Evolutionary conservation across 2,888 invertebrate species (phyloP).

Genomic region (Philonicus albiceps): DNA sequence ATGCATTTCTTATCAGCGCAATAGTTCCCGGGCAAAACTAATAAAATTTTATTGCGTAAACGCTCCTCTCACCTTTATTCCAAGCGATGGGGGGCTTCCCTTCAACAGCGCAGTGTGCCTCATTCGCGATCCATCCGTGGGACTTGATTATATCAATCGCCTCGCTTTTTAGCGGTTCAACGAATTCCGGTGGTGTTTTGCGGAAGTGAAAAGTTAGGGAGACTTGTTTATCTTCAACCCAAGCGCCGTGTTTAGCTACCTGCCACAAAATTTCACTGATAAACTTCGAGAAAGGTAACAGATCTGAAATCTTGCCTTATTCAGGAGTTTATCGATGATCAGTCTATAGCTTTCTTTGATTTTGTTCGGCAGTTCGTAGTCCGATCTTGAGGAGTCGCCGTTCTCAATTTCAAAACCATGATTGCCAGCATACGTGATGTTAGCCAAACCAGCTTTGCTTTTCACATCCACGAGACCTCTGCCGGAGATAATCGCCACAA

Average conservation of each 20-base stretch:
- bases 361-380: conserved; percentile 74
- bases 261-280: conserved; percentile 48
- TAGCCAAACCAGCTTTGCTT: conserved; percentile 66
- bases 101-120: conserved; percentile 77
- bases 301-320: conserved; percentile 62
- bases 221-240: conserved; percentile 79
- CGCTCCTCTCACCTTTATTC: conserved; percentile 69
- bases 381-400: conserved; percentile 76
- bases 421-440: conserved; percentile 78
- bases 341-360: conserved; percentile 70
- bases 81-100: conserved; percentile 80
- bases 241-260: conserved; percentile 73
- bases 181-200: conserved; percentile 69
- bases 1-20: background rate
- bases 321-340: conserved; percentile 71
- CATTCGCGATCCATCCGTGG: conserved; percentile 72
- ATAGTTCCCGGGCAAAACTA: background rate
- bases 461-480: conserved; percentile 75
- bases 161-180: conserved; percentile 65
- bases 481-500: conserved; percentile 76
- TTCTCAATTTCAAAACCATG: conserved; percentile 79
- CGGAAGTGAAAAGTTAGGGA: conserved; percentile 77
- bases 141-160: conserved; percentile 70
- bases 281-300: background rate
- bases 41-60: background rate